Base-by-base conservation (phyloP, 2,888 invertebrate species). In the Laothoe populi region DNA sequence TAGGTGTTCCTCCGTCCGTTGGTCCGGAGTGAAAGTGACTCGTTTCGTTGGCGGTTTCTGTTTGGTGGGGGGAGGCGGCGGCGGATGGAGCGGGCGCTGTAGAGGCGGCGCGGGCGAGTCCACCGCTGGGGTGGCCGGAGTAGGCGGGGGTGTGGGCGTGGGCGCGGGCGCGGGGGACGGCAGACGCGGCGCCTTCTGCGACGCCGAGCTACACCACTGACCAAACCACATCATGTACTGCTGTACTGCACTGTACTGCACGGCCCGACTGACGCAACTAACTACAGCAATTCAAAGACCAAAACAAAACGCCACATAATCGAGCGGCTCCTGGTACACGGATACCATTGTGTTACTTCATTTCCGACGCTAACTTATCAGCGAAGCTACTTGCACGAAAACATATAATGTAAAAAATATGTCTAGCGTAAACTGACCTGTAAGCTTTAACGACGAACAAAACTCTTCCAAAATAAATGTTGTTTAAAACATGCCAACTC, bases 391-490 rank as follows among this genome's bases (percentile, higher is more conserved):
- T 91, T 90, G 91, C 90, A 91, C 83, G 86, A 88, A 90, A 89
- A 88, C 74, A 78, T 74, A 70, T 64, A 71, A 74, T 63, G 45
- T 66, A 78, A 71, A 66, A 68, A 72, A 69, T 69, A 67, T 73
- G 71, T 70, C 63, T 66, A 76, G 74, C 69, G 67, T 69, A 70
- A 77, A 79, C 73, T 69, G 68, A 74, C 38, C 66, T 78, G 74
- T 76, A 72, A 67, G 73, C 64, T 63, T 68, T 66, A 74, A 77
- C 73, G 69, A 71, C 66, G 66, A 87, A 89, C 76, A 78, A 78
- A 81, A 88, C 82, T 92, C 92, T 92, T 92, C 92, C 92, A 92
- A 92, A 92, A 92, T 92, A 92, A 92, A 92, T 90, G 91, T 84
- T 70, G 73, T 75, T 70, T 64, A 80, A 84, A 87, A 77, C 69